phyloP scores from a whole-genome alignment of 2,113 vertebrate genomes.

The Rhodinocichla rosea region DNA sequence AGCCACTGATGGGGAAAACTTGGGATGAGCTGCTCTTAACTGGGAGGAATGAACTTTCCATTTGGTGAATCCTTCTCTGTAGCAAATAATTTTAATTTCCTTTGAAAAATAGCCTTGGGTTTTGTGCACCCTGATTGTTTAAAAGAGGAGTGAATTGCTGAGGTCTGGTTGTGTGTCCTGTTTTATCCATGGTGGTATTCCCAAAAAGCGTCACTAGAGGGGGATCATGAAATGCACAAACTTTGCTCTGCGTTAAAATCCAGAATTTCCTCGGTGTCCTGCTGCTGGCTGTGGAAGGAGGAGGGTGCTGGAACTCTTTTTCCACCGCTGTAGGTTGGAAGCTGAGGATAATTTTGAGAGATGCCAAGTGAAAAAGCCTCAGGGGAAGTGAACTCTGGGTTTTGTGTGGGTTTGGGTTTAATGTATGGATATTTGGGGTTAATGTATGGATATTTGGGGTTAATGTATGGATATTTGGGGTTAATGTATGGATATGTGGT shows the following conservation, averaged over 20 bases:
- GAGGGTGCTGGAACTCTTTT: neutral
- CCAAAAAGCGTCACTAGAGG: constrained; percentile 20
- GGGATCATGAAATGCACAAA: neutral
- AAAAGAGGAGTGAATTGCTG: neutral
- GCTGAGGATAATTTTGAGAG: neutral
- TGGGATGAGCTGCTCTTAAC: neutral
- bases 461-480: neutral
- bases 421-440: neutral
- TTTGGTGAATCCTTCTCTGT: neutral
- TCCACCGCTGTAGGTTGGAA: neutral
- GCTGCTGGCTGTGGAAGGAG: neutral
- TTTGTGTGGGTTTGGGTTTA: neutral
- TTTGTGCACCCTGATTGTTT: neutral
- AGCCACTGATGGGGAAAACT: neutral
- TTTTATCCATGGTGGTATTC: neutral
- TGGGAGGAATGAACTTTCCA: neutral
- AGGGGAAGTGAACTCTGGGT: neutral
- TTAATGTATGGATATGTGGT: neutral
- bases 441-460: neutral
- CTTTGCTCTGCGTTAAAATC: neutral
- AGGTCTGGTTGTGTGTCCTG: neutral
- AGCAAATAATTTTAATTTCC: neutral
- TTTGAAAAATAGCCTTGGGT: neutral
- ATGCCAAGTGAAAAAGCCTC: neutral
- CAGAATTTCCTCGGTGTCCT: neutral